Conservation (phyloP, 1,140 invertebrate species). For the Drosophila simulans region DNA sequence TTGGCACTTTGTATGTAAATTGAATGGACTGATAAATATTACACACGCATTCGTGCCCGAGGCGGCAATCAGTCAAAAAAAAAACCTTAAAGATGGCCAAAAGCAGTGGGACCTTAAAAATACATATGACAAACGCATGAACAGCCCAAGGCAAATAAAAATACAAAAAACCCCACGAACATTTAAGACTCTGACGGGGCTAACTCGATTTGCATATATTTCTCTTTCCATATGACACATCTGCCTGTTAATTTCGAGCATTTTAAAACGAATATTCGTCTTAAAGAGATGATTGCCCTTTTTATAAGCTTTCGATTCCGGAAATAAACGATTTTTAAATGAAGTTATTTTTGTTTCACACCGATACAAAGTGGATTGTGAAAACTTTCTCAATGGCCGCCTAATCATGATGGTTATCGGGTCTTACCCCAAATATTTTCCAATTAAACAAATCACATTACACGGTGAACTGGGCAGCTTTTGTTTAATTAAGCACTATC, state of each 20-base stretch:
- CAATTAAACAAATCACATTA: conserved; percentile 1
- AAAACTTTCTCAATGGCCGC: background rate
- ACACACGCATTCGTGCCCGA: conserved; percentile 40
- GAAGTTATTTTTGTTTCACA: background rate
- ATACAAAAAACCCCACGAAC: conserved; percentile 36
- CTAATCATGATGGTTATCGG: background rate
- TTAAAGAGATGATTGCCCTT: background rate
- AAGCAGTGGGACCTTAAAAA: conserved; percentile 25
- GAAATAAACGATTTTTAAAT: too few species aligned
- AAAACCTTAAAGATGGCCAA: conserved; percentile 50
- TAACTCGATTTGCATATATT: conserved; percentile 52
- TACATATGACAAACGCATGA: conserved; percentile 37
- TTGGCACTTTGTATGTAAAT: conserved; percentile 49
- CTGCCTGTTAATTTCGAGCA: conserved; percentile 26
- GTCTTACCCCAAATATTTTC: background rate
- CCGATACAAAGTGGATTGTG: background rate
- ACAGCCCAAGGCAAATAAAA: conserved; percentile 19
- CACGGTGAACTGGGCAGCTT: conserved; percentile 8
- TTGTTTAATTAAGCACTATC: conserved; percentile 28
- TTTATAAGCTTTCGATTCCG: too few species aligned
- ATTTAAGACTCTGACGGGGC: conserved; percentile 4
- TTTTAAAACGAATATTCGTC: conserved; percentile 19
- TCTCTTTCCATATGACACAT: conserved; percentile 5
- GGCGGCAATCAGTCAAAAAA: conserved; percentile 67
- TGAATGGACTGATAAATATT: conserved; percentile 36